Evolutionary conservation across 2,113 vertebrate species (phyloP).

Genomic region (Neomonachus schauinslandi): DNA sequence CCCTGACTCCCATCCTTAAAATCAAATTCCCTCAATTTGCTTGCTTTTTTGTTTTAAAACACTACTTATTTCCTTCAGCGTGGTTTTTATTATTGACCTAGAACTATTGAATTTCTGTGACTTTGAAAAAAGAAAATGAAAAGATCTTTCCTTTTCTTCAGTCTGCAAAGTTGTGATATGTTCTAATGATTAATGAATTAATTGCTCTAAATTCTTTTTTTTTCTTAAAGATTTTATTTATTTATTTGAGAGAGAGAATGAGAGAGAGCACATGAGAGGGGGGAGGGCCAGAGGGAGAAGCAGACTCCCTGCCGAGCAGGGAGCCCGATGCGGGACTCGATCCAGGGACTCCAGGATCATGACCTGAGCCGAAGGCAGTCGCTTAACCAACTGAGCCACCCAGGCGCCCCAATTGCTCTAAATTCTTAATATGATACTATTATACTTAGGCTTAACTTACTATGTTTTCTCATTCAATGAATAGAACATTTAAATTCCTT

Average conservation of each 20-base stretch:
- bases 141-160: background rate
- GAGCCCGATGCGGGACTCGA: no score
- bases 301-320: no score
- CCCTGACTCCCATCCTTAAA: background rate
- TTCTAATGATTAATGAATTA: conserved; percentile 36
- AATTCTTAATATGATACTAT: background rate
- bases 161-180: background rate
- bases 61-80: background rate
- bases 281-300: no score
- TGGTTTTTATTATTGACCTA: background rate
- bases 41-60: background rate
- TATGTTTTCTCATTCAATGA: background rate
- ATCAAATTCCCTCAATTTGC: background rate
- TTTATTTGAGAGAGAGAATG: no score
- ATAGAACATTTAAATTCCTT: conserved; percentile 50
- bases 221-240: no score
- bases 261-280: no score
- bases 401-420: background rate
- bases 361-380: no score
- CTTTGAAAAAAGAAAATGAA: background rate
- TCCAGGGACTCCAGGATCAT: no score
- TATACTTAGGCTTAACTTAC: conserved; percentile 33
- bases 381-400: no score
- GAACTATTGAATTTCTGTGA: background rate
- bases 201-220: background rate